Evolutionary conservation across 2,113 vertebrate species (phyloP).

Genomic region (Climacteris rufus): DNA sequence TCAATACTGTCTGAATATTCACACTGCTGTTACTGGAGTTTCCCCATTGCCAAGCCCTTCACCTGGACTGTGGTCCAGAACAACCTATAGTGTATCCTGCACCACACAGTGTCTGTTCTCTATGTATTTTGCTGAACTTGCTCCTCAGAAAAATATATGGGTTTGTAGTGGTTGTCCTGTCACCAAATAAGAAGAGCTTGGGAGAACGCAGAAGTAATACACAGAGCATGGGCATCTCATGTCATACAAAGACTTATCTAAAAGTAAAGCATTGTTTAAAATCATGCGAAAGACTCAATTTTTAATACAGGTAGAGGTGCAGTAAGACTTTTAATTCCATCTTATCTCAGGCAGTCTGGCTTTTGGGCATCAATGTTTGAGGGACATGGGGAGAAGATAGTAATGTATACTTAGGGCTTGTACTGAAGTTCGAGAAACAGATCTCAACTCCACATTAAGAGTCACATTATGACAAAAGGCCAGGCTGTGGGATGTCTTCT

Average conservation of each 20-base stretch:
- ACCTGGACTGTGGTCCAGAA: background rate
- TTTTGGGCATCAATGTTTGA: background rate
- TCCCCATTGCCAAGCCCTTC: background rate
- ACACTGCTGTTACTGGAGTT: background rate
- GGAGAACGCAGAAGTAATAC: background rate
- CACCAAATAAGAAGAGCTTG: background rate
- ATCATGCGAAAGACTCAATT: background rate
- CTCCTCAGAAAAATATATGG: background rate
- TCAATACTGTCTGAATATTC: background rate
- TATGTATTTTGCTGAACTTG: background rate
- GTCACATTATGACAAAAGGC: background rate
- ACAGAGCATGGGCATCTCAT: background rate
- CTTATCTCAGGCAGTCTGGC: background rate
- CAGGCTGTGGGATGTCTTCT: background rate
- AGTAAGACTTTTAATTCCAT: background rate
- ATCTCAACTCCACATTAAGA: background rate
- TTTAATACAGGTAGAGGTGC: background rate
- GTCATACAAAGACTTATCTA: background rate
- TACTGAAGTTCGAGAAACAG: background rate
- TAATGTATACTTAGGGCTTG: background rate
- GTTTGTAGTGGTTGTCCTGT: background rate
- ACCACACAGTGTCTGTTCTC: background rate
- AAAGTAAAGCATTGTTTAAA: background rate
- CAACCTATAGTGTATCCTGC: background rate
- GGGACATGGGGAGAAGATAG: rapidly evolving